Conservation (phyloP, 2,113 vertebrate species). For the Micronycteris hirsuta region DNA sequence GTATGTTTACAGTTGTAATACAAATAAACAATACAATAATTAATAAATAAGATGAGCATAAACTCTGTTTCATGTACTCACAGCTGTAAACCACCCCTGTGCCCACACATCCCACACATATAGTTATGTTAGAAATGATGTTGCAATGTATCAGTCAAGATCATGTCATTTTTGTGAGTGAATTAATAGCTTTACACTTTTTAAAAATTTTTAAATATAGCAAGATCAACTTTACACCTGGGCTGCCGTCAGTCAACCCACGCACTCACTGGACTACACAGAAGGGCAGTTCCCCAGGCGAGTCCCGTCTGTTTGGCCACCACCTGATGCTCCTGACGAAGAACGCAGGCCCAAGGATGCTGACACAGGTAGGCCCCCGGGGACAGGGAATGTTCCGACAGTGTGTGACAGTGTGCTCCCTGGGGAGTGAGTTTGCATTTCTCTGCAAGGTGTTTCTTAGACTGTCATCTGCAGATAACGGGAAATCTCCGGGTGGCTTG, state of each 20-base stretch:
- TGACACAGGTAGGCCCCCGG: conserved; percentile 81
- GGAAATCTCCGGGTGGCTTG: neutral
- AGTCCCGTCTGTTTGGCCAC: conserved; percentile 80
- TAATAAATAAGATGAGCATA: neutral
- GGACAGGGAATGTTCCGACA: neutral
- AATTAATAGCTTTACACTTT: neutral
- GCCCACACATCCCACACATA: neutral
- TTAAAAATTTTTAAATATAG: conserved; percentile 76
- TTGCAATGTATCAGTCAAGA: neutral
- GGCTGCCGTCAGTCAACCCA: conserved; percentile 94
- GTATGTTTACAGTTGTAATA: neutral
- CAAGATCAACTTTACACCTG: conserved; percentile 96
- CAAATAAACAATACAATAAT: neutral
- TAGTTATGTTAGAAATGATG: neutral
- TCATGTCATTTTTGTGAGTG: neutral
- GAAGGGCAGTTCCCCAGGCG: conserved; percentile 88
- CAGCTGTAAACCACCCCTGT: neutral
- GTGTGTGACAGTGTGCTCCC: neutral
- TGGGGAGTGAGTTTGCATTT: neutral
- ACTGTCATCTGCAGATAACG: neutral
- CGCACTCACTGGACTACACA: conserved; percentile 86
- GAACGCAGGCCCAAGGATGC: conserved; percentile 72
- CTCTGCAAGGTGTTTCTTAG: neutral
- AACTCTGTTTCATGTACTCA: neutral
- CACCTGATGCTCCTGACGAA: conserved; percentile 77